Evolutionary conservation across 2,888 invertebrate species (phyloP), one percentile per base, ranked within the genome.

Genomic region (Perdita meconis): DNA sequence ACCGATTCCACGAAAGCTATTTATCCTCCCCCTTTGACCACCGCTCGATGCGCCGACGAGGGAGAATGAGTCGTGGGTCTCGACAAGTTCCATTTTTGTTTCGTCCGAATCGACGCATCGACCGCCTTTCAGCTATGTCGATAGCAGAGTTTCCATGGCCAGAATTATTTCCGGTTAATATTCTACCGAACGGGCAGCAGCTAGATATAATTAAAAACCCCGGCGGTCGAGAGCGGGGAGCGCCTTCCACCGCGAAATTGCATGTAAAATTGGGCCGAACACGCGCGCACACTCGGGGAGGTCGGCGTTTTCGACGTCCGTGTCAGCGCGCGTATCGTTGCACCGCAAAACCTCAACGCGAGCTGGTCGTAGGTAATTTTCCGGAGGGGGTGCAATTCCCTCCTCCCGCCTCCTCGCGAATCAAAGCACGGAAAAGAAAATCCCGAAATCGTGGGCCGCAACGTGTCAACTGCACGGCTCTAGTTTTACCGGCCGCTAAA

Each of bases 141-240:
- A 84, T 84, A 84, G 76, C 84, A 84, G 82, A 81, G 69, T 38
- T 63, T 71, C 76, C 63, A 56, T 69, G 53, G 47, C 24, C 63
- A 36, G 64, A 81, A 78, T 86, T 85, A 87, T 85, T 86, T 86
- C 76, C 87, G 85, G 85, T 85, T 87, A 80, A 85, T 86, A 87
- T 79, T 73, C 75, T 53, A 50, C 68, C 59, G 68, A 72, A 30
- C 63, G 38, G 67, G 66, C 50, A 66, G 72, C 77, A 71, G 78
- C 70, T 85, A 81, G 83, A 79, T 85, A 83, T 85, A 83, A 86
- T 86, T 86, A 86, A 85, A 86, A 86, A 85, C 57, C 71, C 66
- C 63, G 78, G 60, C 72, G 19, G 51, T 75, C 51, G 75, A 66
- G 71, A 66, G 71, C 53, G 70, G 65, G 68, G 67, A 50, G 64